These are phyloP conservation scores for Leptocoma aspasia DNA, from an alignment of 2,113 vertebrate genomes.

Conservation along the genomic window DNA sequence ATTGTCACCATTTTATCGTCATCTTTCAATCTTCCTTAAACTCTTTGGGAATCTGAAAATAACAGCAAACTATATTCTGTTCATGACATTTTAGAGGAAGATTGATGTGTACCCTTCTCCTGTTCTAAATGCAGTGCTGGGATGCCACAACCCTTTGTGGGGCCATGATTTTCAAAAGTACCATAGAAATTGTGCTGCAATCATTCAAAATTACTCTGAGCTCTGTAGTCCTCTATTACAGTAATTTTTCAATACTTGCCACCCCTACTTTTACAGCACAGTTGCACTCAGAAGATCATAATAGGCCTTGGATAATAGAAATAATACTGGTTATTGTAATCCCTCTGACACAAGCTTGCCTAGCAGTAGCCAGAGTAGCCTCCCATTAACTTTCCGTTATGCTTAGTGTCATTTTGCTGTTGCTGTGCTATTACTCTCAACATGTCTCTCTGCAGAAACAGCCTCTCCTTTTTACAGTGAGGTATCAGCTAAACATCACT, in stretches of 20 bases:
- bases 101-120: not conserved
- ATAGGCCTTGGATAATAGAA: constrained; percentile 42
- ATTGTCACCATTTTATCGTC: not conserved
- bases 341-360: not conserved
- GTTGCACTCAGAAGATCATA: constrained; percentile 34
- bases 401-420: not conserved
- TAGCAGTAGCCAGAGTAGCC: constrained; percentile 2
- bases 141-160: not conserved
- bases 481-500: not conserved
- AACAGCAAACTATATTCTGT: not conserved
- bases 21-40: constrained; percentile 35
- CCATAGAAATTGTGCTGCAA: not conserved
- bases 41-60: not conserved
- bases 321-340: constrained; percentile 46
- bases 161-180: not conserved
- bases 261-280: constrained; percentile 14
- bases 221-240: not conserved
- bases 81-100: not conserved
- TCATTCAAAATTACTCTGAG: constrained; percentile 22
- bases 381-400: constrained; percentile 41
- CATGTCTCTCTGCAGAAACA: not conserved
- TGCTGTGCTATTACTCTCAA: constrained; percentile 2
- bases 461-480: not conserved
- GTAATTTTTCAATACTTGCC: constrained; percentile 55
- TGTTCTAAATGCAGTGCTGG: not conserved